phyloP scores from a whole-genome alignment of 2,113 vertebrate species.

The Ranitomeya variabilis region DNA sequence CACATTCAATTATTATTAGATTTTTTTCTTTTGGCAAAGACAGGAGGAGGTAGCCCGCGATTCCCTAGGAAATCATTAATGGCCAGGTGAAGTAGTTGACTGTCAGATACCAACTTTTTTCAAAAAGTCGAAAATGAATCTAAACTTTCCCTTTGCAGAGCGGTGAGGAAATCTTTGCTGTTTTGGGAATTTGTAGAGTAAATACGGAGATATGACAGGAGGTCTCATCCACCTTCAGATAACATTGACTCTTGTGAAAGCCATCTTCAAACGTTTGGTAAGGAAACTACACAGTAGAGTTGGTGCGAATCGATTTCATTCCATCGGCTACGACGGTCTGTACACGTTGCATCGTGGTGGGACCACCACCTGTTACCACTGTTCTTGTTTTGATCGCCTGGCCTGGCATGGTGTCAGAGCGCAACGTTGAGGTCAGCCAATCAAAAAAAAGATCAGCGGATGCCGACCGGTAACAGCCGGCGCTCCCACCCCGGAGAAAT shows the following conservation, averaged over 20 bases:
- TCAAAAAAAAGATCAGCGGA: too few species aligned
- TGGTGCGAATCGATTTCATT: too few species aligned
- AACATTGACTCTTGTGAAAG: not conserved
- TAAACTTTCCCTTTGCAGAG: slow-evolving; percentile 8
- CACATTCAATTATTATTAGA: slow-evolving; percentile 75
- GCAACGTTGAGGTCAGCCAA: too few species aligned
- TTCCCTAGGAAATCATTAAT: slow-evolving; percentile 72
- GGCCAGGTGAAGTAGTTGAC: slow-evolving; percentile 66
- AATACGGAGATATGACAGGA: not conserved
- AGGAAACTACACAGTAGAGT: not conserved
- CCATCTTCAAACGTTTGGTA: not conserved
- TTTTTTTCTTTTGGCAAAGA: slow-evolving; percentile 64
- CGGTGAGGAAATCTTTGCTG: not conserved
- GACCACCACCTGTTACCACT: too few species aligned
- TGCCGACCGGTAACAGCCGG: too few species aligned
- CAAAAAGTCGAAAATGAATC: slow-evolving; percentile 38
- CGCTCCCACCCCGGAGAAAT: too few species aligned
- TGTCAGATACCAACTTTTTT: slow-evolving; percentile 60
- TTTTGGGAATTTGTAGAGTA: not conserved
- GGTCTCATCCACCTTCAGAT: not conserved
- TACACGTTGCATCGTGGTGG: too few species aligned
- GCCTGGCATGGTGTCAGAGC: too few species aligned
- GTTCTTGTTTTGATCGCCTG: too few species aligned
- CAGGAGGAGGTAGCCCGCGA: slow-evolving; percentile 66
- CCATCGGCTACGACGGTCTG: too few species aligned